These are phyloP conservation scores for Zeuzera pyrina DNA, from an alignment of 2,888 invertebrate species.

Conservation along the genomic window DNA sequence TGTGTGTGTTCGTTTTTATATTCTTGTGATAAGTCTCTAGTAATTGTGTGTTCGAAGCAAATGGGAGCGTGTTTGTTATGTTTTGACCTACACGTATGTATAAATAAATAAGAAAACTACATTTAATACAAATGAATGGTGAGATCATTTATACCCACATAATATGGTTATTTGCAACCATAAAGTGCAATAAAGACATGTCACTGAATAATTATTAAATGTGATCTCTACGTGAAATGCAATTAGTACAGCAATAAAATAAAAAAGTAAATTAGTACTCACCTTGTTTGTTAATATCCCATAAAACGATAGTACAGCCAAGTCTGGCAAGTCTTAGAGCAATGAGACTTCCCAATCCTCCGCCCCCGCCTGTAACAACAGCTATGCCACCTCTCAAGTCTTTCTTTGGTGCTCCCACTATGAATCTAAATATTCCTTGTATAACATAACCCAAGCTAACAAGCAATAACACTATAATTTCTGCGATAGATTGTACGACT, in stretches of 20 bases:
- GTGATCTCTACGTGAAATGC: no score
- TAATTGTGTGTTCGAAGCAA: no score
- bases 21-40: no score
- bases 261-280: constrained; percentile 30
- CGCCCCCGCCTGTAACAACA: constrained; percentile 91
- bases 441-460: constrained; percentile 60
- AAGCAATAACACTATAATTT: constrained; percentile 70
- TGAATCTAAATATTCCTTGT: constrained; percentile 73
- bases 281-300: constrained; percentile 93
- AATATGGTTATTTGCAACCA: not conserved
- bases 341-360: constrained; percentile 86
- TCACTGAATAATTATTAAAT: no score
- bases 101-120: no score
- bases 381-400: constrained; percentile 83
- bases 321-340: constrained; percentile 82
- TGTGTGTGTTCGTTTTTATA: no score
- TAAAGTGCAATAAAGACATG: not conserved
- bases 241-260: not conserved
- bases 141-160: no score
- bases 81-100: no score
- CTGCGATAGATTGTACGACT: constrained; percentile 68
- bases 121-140: no score
- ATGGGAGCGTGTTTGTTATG: no score
- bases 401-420: constrained; percentile 77
- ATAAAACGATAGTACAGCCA: constrained; percentile 86